Base-by-base conservation (phyloP, 92 coral and sea anemone genomes). In the Porites cylindrica region DNA sequence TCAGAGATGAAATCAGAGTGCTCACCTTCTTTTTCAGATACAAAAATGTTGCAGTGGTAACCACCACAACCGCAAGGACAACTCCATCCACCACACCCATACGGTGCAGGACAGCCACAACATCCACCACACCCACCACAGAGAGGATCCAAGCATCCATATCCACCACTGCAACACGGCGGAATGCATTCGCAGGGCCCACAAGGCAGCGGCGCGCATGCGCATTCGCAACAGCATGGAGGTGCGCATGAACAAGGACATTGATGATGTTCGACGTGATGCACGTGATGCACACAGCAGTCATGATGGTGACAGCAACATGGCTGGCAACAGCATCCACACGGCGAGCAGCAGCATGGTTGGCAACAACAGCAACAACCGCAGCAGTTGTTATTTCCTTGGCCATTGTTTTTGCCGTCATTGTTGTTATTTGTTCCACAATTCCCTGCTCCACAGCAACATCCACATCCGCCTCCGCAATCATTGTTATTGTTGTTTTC, bases 361-460 rank as follows among this genome's bases (percentile, higher is more conserved):
- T 65, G 72, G 72, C 88, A 70, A 38, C 86, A 73, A 50, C 88
- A 84, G 53, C 88, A 74, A 56, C 88, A 84, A 19, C 82, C 70
- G 60, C 88, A 83, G 21, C 86, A 82, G 59, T 69, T 51, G 20
- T 66, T 66, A 72, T 70, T 52, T 10, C 65, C 61, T 62, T 62
- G 17, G 66, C 21, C 66, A 17, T 70, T 66, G 16, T 73, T 73
- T 32, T 74, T 72, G 16, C 38, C 71, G 16, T 24, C 81, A 9
- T 62, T 62, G 38, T 66, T 52, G 13, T 80, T 68, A 47, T 75
- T 52, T 14, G 62, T 78, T 61, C 66, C 82, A 23, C 66, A 29
- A 32, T 82, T 82, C 38, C 32, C 56, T 29, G 65, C 26, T 11
- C 77, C 68, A 16, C 72, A 71, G 60, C 79, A 74, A 16, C 79